A percentile compares a stretch with the other conserved stretches of the same genome.
phyloP scores from a whole-genome alignment of 1,140 invertebrate species.

The Macrocentrus cingulum region DNA sequence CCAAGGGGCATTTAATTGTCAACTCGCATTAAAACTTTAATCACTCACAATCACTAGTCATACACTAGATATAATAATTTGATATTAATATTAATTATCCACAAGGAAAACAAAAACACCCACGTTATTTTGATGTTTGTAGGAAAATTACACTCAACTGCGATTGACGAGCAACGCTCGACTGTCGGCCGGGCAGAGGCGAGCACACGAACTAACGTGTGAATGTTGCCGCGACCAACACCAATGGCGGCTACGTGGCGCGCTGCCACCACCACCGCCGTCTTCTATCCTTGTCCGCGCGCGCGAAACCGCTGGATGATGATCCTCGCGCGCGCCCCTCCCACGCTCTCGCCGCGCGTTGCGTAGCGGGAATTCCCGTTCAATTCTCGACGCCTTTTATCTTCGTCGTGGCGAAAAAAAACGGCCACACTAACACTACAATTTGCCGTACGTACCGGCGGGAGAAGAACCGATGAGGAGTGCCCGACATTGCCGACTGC shows the following conservation, averaged over 20 bases:
- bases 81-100: too few relatives aligned
- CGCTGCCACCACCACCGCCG: slow-evolving; percentile 22
- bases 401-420: slow-evolving; percentile 6
- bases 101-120: too few relatives aligned
- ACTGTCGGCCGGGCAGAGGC: slow-evolving; percentile 38
- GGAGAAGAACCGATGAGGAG: neutral
- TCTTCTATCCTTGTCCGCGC: slow-evolving; percentile 12
- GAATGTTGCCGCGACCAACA: slow-evolving; percentile 50
- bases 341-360: neutral
- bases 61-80: too few relatives aligned
- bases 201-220: slow-evolving; percentile 50
- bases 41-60: too few relatives aligned
- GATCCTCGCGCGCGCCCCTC: slow-evolving; percentile 12
- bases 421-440: too few relatives aligned
- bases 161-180: slow-evolving; percentile 31
- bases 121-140: too few relatives aligned
- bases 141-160: too few relatives aligned
- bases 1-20: too few relatives aligned
- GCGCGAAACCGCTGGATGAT: neutral
- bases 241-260: slow-evolving; percentile 25
- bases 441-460: too few relatives aligned
- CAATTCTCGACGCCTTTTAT: slow-evolving; percentile 4
- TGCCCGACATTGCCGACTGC: neutral
- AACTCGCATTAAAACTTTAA: too few relatives aligned
- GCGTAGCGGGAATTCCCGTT: neutral